A percentile compares a stretch with the other conserved stretches of the same genome.
Conservation (phyloP, 1,140 invertebrate genomes). For the Pogonomyrmex californicus region DNA sequence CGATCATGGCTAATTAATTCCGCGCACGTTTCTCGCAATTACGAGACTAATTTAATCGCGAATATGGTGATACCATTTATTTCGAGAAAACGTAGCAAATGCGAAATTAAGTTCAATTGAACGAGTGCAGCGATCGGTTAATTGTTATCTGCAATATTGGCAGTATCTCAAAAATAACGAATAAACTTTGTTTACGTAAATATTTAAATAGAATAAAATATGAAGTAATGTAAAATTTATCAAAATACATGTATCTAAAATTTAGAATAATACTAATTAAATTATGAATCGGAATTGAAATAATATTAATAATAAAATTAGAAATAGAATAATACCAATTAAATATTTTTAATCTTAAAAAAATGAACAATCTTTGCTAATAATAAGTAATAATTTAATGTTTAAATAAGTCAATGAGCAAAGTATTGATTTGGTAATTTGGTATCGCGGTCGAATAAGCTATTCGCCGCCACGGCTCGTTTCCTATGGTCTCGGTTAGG, state of each 20-base stretch:
- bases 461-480: constrained; percentile 14
- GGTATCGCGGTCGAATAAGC: neutral
- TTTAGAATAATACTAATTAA: neutral
- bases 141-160: neutral
- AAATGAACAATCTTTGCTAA: neutral
- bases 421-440: constrained; percentile 45
- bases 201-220: neutral
- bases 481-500: constrained; percentile 41
- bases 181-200: neutral
- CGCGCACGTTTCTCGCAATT: constrained; percentile 14
- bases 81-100: neutral
- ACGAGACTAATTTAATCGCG: constrained; percentile 28
- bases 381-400: neutral
- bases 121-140: neutral
- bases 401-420: neutral
- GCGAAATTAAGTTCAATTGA: neutral
- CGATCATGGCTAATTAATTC: constrained; percentile 48
- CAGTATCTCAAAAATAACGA: neutral
- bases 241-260: neutral
- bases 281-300: neutral
- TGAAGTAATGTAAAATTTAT: neutral
- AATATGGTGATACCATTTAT: neutral
- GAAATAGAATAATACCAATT: neutral
- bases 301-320: neutral
- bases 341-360: neutral